phyloP scores from a whole-genome alignment of 2,888 invertebrate genomes.

The Chironomus tentans region DNA sequence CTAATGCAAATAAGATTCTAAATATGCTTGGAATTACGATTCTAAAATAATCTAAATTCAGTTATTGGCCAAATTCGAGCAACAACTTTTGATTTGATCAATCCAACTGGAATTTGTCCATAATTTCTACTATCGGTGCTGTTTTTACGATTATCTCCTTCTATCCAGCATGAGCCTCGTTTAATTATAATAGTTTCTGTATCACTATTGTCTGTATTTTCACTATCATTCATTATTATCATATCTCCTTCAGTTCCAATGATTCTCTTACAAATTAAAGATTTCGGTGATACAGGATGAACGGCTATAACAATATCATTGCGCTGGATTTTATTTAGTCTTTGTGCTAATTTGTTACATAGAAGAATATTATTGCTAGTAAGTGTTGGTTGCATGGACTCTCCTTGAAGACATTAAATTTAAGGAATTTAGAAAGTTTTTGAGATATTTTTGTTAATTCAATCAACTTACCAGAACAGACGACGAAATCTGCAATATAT shows the following conservation, averaged over 20 bases:
- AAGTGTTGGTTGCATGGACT: constrained; percentile 19
- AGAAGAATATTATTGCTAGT: not conserved
- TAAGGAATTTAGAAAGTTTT: not conserved
- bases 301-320: constrained; percentile 16
- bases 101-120: constrained; percentile 7
- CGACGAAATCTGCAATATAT: constrained; percentile 18
- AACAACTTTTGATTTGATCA: constrained; percentile 14
- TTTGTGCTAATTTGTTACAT: constrained; percentile 3
- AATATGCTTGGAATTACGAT: not conserved
- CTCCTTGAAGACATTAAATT: constrained; percentile 14
- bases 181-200: constrained; percentile 3
- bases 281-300: not conserved
- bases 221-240: not conserved
- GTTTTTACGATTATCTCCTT: constrained; percentile 14
- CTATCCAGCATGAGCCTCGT: constrained; percentile 10
- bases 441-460: not conserved
- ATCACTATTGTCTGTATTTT: not conserved
- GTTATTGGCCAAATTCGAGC: constrained; percentile 10
- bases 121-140: constrained; percentile 22
- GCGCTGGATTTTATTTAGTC: not conserved
- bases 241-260: constrained; percentile 1
- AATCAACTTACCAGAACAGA: not conserved
- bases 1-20: not conserved
- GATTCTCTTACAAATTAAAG: constrained; percentile 10
- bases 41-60: constrained; percentile 12